Base-by-base conservation (phyloP, 2,888 invertebrate species). In the Cataglyphis altisquamis region DNA sequence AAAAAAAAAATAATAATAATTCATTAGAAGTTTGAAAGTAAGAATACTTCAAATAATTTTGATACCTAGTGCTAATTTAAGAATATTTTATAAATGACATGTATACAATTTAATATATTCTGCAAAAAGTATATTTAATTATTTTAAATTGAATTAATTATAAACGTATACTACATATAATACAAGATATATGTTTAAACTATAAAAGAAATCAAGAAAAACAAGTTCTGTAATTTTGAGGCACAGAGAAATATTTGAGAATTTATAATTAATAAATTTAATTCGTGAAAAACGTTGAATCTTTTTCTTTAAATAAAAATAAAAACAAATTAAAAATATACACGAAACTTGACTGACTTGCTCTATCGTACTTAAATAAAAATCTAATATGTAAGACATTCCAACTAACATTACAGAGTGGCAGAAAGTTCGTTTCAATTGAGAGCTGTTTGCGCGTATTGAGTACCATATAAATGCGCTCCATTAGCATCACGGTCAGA, bases 401-500 rank as follows among this genome's bases (percentile, higher is more conserved):
- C 8, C 3, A 41, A n/a, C 8, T 45, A 12, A 8, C 48, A 52
- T 36, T 55, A 48, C 25, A 32, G 9, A 62, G 57, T 8, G 4
- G 3, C 39, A 52, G 29, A 66, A 62, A 64, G 25, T 52, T 52
- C 6, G 48, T 36, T 67, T 67, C 77, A 67, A 39, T 12, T 9
- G 12, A 29, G 18, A 55, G 39, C 6, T 39, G 15, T 67, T 66
- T 29, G 77, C 29, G 39, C 77, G 77, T 74, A 52, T 39, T 29
- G 55, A 67, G 55, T 39, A 67, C 39, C 55, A n/a, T 75, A 67
- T 67, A 75, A 66, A 66, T 75, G 39, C 39, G 29, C 60, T 72
- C 60, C 45, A 78, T 60, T 78, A 72, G 60, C 72, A 78, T 72
- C 78, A 78, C 36, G 72, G 78, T 60, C 78, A 72, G 60, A 72